Percentiles rank a stretch among this genome's conserved stretches.
phyloP scores from a whole-genome alignment of 2,113 vertebrate genomes.

The Willisornis vidua region DNA sequence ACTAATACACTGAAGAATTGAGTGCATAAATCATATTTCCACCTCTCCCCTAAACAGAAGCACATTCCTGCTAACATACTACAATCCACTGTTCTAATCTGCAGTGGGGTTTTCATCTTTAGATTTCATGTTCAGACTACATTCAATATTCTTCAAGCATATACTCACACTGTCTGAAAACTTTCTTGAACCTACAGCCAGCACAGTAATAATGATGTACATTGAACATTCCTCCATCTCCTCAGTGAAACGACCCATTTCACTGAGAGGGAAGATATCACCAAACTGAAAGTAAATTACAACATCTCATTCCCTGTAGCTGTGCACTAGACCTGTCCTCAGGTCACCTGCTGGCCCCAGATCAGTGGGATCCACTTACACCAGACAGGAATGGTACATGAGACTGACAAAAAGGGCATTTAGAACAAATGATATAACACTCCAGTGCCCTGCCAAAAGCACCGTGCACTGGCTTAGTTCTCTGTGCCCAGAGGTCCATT shows the following conservation, averaged over 20 bases:
- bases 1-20: neutral
- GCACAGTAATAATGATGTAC: neutral
- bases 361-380: neutral
- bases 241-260: accelerated
- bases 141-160: neutral
- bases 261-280: neutral
- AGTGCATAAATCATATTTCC: neutral
- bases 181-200: neutral
- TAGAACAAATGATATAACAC: neutral
- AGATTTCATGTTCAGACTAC: neutral
- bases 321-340: neutral
- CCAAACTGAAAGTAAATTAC: neutral
- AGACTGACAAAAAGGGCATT: neutral
- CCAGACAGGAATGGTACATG: neutral
- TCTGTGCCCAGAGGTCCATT: neutral
- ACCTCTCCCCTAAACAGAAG: neutral
- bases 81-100: neutral
- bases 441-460: neutral
- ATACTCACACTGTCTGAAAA: neutral
- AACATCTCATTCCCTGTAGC: neutral
- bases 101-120: neutral
- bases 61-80: neutral
- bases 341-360: neutral
- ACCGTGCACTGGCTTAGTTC: neutral
- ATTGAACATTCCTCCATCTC: neutral